Evolutionary conservation across 2,797 vertebrate species (phyloP).

Genomic region (Pempheris klunzingeri): DNA sequence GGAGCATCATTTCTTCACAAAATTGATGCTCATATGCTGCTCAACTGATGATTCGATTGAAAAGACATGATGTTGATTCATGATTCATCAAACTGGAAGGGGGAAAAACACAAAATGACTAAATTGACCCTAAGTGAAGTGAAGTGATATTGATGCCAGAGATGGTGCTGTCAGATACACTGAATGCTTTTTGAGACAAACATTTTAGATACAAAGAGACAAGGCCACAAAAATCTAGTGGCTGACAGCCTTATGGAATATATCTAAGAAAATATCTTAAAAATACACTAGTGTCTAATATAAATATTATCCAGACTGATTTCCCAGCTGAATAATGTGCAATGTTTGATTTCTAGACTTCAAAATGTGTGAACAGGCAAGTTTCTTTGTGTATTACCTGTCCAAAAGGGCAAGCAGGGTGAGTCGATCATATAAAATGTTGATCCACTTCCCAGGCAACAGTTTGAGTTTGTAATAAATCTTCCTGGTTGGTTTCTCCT

Average conservation of each 20-base stretch:
- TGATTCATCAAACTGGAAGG: not conserved
- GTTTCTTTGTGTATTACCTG: conserved; percentile 80
- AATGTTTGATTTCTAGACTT: not conserved
- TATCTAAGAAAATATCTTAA: not conserved
- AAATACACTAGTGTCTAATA: not conserved
- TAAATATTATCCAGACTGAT: not conserved
- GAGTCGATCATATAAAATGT: conserved; percentile 94
- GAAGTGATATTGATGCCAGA: not conserved
- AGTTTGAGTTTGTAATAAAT: conserved; percentile 95
- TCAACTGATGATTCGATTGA: not conserved
- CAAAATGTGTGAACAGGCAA: not conserved
- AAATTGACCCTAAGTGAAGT: not conserved
- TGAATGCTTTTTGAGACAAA: not conserved
- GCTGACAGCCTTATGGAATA: not conserved
- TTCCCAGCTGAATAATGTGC: not conserved
- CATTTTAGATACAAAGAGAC: not conserved
- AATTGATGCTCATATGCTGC: no score
- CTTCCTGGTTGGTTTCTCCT: conserved; percentile 89
- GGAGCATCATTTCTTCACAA: not conserved
- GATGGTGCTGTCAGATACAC: not conserved
- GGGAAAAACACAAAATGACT: not conserved
- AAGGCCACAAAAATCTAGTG: not conserved
- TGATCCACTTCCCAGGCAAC: conserved; percentile 96
- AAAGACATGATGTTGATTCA: not conserved
- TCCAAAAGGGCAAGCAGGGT: conserved; percentile 92